These are phyloP conservation scores for Sebastes itinus DNA, from an alignment of 2,797 vertebrate genomes.

Conservation along the genomic window DNA sequence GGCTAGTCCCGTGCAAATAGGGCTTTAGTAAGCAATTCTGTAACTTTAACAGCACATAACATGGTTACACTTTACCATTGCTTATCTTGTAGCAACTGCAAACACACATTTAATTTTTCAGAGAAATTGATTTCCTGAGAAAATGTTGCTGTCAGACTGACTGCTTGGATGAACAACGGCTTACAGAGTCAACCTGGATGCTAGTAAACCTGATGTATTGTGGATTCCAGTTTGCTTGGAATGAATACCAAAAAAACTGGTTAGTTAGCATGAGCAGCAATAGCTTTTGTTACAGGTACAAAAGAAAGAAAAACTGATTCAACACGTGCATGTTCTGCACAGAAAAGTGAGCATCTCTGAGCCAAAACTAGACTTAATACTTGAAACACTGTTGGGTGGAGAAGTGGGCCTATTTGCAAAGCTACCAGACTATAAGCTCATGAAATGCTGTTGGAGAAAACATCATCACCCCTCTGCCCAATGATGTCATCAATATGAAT, in stretches of 20 bases:
- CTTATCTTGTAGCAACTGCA: no score
- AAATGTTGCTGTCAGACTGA: neutral
- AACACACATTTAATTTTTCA: neutral
- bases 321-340: neutral
- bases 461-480: neutral
- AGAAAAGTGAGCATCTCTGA: neutral
- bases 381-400: neutral
- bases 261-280: neutral
- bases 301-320: neutral
- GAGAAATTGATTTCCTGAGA: neutral
- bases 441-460: neutral
- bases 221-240: rapidly evolving
- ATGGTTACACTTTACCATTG: rapidly evolving
- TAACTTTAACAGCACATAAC: rapidly evolving
- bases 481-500: neutral
- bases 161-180: neutral
- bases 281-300: neutral
- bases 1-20: no score
- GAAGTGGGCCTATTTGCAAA: neutral
- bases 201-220: no score
- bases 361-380: neutral
- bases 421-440: neutral
- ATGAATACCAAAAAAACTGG: neutral
- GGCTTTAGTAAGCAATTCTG: no score
- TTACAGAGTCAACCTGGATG: neutral